Evolutionary conservation across 2,888 invertebrate genomes (phyloP).

Genomic region (Lamellibrachia satsuma): DNA sequence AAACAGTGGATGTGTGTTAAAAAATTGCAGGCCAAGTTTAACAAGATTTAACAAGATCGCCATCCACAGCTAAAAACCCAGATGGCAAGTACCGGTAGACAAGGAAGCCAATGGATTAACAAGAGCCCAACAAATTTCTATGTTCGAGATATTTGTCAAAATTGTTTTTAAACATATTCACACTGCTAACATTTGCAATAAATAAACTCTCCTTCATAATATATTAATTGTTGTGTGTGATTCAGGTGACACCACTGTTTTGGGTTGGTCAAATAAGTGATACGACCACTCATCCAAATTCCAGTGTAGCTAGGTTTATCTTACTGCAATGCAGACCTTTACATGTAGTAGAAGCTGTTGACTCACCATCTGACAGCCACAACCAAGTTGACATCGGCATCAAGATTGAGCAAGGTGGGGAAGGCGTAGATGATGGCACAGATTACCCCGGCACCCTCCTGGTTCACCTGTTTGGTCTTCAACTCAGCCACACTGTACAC

Average conservation of each 20-base stretch:
- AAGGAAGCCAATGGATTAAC: too few species aligned
- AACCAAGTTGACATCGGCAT: constrained; percentile 34
- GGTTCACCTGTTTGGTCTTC: constrained; percentile 7
- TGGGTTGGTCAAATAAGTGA: background rate
- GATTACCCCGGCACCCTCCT: background rate
- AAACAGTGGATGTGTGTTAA: too few species aligned
- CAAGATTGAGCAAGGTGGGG: constrained; percentile 56
- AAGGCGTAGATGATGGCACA: constrained; percentile 54
- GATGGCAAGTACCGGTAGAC: too few species aligned
- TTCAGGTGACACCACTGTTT: background rate
- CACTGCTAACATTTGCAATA: too few species aligned
- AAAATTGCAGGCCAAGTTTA: too few species aligned
- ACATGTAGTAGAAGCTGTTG: background rate
- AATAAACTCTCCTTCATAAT: too few species aligned
- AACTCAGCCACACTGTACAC: constrained; percentile 29
- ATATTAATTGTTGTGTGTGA: too few species aligned
- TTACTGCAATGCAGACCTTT: background rate
- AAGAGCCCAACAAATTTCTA: too few species aligned
- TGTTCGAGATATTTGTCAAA: too few species aligned
- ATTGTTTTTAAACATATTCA: too few species aligned
- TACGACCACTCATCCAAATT: background rate
- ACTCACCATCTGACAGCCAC: constrained; percentile 27
- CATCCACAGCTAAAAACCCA: too few species aligned
- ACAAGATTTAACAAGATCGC: too few species aligned
- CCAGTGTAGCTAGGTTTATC: background rate